phyloP scores from a whole-genome alignment of 2,113 vertebrate species.

The Pterocles gutturalis region DNA sequence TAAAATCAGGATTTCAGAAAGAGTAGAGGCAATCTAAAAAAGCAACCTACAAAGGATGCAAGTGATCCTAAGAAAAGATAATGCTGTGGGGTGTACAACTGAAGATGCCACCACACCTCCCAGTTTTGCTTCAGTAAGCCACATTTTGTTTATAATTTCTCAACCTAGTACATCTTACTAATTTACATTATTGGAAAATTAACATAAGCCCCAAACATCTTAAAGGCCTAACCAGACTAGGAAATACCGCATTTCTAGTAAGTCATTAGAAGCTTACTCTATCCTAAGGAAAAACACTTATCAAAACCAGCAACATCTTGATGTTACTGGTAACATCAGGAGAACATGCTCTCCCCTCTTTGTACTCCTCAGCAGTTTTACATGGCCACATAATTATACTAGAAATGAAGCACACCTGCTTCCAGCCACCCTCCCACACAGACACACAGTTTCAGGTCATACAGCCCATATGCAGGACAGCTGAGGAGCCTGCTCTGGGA shows the following conservation, averaged over 20 bases:
- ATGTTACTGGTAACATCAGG: neutral
- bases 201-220: neutral
- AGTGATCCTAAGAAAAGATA: neutral
- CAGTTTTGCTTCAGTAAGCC: slow-evolving; percentile 9
- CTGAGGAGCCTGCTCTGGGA: neutral
- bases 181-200: neutral
- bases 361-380: neutral
- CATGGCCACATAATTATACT: neutral
- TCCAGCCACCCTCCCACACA: neutral
- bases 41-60: neutral
- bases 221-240: neutral
- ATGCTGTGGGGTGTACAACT: neutral
- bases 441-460: accelerated
- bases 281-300: neutral
- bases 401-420: neutral
- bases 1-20: slow-evolving; percentile 10
- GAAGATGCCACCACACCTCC: neutral
- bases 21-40: neutral
- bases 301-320: neutral
- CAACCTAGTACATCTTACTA: neutral
- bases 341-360: neutral
- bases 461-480: neutral
- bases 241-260: neutral
- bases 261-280: neutral
- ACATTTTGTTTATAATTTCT: neutral